A percentile compares a stretch with the other conserved stretches of the same genome.
phyloP scores from a whole-genome alignment of 2,797 vertebrate species.

The Philypnodon macrostomus region DNA sequence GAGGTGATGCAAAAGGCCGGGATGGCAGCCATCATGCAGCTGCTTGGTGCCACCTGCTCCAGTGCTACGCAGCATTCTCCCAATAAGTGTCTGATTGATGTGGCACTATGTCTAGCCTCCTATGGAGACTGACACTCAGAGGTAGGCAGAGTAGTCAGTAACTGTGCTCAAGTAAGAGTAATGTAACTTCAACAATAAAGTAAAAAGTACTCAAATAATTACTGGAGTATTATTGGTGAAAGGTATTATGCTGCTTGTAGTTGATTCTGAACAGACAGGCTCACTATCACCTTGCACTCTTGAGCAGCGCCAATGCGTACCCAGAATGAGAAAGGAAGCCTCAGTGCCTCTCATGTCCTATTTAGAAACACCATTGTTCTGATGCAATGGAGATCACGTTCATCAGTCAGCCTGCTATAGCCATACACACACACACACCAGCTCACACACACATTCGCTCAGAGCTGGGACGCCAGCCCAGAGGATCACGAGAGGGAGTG shows the following conservation, averaged over 20 bases:
- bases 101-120: conserved; percentile 36
- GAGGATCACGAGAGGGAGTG: conserved; percentile 63
- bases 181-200: no score
- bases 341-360: conserved; percentile 65
- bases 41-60: conserved; percentile 59
- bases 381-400: conserved; percentile 65
- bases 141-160: no score
- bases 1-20: conserved; percentile 58
- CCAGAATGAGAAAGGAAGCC: conserved; percentile 33
- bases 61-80: conserved; percentile 26
- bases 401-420: conserved; percentile 61
- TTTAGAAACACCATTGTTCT: conserved; percentile 70
- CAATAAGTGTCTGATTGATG: conserved; percentile 68
- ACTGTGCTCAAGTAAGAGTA: no score
- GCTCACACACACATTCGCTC: conserved; percentile 9
- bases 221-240: no score
- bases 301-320: conserved; percentile 43
- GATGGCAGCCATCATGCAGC: conserved; percentile 56
- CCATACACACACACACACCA: conserved; percentile 32
- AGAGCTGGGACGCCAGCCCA: conserved; percentile 60
- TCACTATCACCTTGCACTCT: conserved; percentile 52
- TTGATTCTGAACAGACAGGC: conserved; percentile 19
- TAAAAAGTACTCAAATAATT: no score
- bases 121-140: no score
- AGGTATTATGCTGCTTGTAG: no score